phyloP scores from a whole-genome alignment of 1,140 invertebrate genomes.

The Aphidius gifuensis region DNA sequence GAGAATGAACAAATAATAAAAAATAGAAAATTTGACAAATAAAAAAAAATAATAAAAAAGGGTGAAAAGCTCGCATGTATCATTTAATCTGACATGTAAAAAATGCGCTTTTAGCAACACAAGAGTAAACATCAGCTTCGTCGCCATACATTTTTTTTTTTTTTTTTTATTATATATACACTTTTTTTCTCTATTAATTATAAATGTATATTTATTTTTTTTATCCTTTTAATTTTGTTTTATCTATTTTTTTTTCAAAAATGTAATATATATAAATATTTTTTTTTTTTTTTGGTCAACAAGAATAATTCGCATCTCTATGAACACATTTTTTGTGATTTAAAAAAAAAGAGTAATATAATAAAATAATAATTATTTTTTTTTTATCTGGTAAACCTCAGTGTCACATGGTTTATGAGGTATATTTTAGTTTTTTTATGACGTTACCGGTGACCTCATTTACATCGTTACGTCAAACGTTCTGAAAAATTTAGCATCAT shows the following conservation, averaged over 20 bases:
- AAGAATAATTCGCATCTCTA: no score
- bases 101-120: conserved; percentile 19
- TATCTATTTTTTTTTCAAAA: neutral
- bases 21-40: neutral
- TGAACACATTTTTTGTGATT: no score
- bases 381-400: no score
- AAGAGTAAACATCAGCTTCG: conserved; percentile 19
- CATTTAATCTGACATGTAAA: conserved; percentile 30
- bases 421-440: no score
- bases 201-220: neutral
- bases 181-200: neutral
- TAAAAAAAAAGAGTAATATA: no score
- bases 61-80: conserved; percentile 18
- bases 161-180: neutral
- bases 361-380: no score
- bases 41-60: neutral
- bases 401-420: no score
- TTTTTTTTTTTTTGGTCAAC: no score
- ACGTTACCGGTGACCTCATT: no score
- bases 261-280: no score
- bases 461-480: no score
- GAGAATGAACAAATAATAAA: neutral
- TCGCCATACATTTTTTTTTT: neutral
- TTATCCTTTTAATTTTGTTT: neutral
- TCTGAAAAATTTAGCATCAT: no score